These are phyloP conservation scores for Lasius platythorax DNA, from an alignment of 2,888 invertebrate genomes.

Conservation along the genomic window DNA sequence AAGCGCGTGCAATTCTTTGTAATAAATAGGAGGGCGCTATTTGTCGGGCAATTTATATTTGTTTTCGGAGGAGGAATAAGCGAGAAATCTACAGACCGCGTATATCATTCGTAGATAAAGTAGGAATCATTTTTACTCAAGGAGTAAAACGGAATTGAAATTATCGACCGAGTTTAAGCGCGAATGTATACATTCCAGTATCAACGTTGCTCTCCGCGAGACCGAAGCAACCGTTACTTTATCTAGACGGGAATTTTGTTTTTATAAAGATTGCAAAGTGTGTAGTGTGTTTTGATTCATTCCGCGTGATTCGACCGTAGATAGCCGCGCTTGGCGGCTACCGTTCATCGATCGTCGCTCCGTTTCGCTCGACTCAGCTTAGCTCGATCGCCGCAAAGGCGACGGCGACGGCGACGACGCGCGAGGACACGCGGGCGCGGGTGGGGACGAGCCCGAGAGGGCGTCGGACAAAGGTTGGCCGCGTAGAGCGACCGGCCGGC, in stretches of 20 bases:
- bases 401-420: neutral
- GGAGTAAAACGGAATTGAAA: neutral
- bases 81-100: no score
- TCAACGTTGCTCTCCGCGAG: neutral
- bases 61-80: neutral
- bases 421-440: constrained; percentile 1
- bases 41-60: neutral
- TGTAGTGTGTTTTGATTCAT: no score
- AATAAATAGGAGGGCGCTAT: constrained; percentile 8
- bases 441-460: constrained; percentile 74
- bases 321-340: neutral
- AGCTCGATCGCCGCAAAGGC: neutral
- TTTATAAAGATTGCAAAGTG: no score
- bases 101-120: neutral
- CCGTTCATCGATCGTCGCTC: neutral
- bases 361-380: neutral
- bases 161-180: neutral
- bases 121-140: neutral
- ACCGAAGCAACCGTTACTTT: neutral
- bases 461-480: constrained; percentile 83
- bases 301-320: neutral
- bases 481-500: constrained; percentile 75
- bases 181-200: neutral
- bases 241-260: neutral
- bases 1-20: neutral